A percentile compares a stretch with the other conserved stretches of the same genome.
These are phyloP conservation scores for Catocala fraxini DNA, from an alignment of 2,888 invertebrate genomes.

Conservation along the genomic window DNA sequence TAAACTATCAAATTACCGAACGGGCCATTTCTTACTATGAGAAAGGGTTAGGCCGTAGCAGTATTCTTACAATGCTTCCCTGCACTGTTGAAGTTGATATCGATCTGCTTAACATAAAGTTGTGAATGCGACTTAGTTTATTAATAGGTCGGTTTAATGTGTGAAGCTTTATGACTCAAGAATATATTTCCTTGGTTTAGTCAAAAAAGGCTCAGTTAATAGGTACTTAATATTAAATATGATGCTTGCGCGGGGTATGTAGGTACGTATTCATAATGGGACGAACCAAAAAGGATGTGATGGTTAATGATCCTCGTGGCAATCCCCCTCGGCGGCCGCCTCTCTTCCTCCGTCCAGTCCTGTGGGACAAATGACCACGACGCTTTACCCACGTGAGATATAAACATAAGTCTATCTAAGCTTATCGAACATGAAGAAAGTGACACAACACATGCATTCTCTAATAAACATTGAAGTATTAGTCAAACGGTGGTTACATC, in stretches of 20 bases:
- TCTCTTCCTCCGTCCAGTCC: slow-evolving; percentile 87
- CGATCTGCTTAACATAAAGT: too few relatives aligned
- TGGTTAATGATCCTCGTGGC: slow-evolving; percentile 87
- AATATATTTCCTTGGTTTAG: too few relatives aligned
- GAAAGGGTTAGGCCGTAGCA: too few relatives aligned
- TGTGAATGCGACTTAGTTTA: too few relatives aligned
- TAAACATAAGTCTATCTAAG: slow-evolving; percentile 13
- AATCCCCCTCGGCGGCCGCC: slow-evolving; percentile 83
- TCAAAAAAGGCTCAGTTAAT: not conserved
- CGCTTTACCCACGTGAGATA: slow-evolving; percentile 36
- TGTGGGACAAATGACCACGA: slow-evolving; percentile 58
- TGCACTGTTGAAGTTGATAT: too few relatives aligned
- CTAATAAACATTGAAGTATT: slow-evolving; percentile 33
- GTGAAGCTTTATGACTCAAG: too few relatives aligned
- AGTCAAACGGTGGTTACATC: slow-evolving; percentile 45
- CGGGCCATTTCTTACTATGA: too few relatives aligned
- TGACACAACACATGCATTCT: slow-evolving; percentile 44
- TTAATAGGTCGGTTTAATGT: not conserved
- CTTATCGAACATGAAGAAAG: slow-evolving; percentile 30
- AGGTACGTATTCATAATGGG: slow-evolving; percentile 30
- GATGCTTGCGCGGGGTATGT: slow-evolving; percentile 5
- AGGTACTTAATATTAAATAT: slow-evolving; percentile 8
- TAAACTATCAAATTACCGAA: too few relatives aligned
- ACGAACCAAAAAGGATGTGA: slow-evolving; percentile 84
- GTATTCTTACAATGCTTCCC: too few relatives aligned